A percentile compares a stretch with the other conserved stretches of the same genome.
These are phyloP conservation scores for Campoplex capitator DNA, from an alignment of 2,888 invertebrate genomes.

Conservation along the genomic window DNA sequence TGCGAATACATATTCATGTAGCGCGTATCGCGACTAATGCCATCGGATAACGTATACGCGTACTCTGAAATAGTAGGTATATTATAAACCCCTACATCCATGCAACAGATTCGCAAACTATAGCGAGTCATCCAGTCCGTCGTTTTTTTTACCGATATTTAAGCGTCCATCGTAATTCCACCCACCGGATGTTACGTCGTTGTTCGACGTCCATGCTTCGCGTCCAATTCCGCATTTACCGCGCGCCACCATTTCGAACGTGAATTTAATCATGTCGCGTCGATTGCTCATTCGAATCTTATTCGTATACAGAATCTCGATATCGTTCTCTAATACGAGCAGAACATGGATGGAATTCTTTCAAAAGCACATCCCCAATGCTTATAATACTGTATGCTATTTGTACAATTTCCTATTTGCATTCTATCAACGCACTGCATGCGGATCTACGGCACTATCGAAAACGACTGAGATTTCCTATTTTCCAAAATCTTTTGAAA, in stretches of 20 bases:
- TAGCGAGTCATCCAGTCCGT: constrained; percentile 51
- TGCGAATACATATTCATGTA: too few species aligned
- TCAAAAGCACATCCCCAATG: not conserved
- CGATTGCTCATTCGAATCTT: constrained; percentile 29
- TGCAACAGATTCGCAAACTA: constrained; percentile 5
- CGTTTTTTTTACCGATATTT: constrained; percentile 72
- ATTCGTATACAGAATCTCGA: not conserved
- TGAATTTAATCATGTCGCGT: constrained; percentile 39
- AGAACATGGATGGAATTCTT: not conserved
- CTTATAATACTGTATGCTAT: too few species aligned
- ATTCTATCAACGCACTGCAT: too few species aligned
- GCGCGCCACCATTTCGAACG: constrained; percentile 7
- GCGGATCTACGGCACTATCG: too few species aligned
- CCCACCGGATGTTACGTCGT: constrained; percentile 28
- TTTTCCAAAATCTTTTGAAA: too few species aligned
- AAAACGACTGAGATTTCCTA: too few species aligned
- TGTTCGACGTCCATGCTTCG: too few species aligned
- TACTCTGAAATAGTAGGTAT: constrained; percentile 12
- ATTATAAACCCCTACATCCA: constrained; percentile 28
- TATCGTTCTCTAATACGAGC: not conserved
- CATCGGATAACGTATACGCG: not conserved
- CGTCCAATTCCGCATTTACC: not conserved
- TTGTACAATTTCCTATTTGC: too few species aligned
- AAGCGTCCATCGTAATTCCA: constrained; percentile 68
- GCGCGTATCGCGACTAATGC: too few species aligned